phyloP scores from a whole-genome alignment of 1,140 invertebrate genomes.

The Bombus confusus region DNA sequence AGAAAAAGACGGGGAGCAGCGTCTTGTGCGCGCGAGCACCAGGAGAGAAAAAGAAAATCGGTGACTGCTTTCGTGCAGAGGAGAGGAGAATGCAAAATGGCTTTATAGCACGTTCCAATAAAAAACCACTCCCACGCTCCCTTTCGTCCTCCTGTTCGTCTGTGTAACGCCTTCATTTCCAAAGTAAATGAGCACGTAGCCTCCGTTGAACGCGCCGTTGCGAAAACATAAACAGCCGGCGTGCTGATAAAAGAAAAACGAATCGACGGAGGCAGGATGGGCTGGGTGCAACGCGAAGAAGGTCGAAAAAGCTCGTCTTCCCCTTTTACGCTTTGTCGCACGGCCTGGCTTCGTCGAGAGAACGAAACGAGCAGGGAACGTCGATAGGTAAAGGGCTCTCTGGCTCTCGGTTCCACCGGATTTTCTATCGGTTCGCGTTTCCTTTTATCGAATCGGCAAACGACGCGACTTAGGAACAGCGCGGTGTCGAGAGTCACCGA shows the following conservation, averaged over 20 bases:
- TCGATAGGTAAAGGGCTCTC: not conserved
- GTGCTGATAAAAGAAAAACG: constrained; percentile 37
- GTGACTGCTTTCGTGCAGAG: constrained; percentile 2
- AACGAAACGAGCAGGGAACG: not conserved
- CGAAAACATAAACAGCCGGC: constrained; percentile 56
- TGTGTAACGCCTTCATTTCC: constrained; percentile 57
- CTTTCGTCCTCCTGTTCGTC: constrained; percentile 4
- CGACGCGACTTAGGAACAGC: not conserved
- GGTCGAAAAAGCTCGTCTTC: constrained; percentile 2
- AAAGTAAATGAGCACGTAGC: constrained; percentile 60
- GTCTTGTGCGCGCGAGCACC: not conserved
- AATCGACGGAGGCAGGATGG: not conserved
- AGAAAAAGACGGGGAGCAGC: not conserved
- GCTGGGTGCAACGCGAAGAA: not conserved
- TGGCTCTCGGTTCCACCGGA: not conserved
- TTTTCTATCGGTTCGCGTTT: constrained; percentile 25
- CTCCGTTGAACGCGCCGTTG: constrained; percentile 41
- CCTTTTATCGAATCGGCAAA: constrained; percentile 12
- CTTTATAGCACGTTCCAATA: constrained; percentile 62
- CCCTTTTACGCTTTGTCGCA: not conserved
- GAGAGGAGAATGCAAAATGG: constrained; percentile 60
- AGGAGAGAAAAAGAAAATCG: constrained; percentile 14
- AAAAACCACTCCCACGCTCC: constrained; percentile 29
- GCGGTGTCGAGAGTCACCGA: not conserved
- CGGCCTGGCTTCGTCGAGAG: not conserved